phyloP scores from a whole-genome alignment of 2,888 invertebrate genomes.

The Nemapogon koenigi region DNA sequence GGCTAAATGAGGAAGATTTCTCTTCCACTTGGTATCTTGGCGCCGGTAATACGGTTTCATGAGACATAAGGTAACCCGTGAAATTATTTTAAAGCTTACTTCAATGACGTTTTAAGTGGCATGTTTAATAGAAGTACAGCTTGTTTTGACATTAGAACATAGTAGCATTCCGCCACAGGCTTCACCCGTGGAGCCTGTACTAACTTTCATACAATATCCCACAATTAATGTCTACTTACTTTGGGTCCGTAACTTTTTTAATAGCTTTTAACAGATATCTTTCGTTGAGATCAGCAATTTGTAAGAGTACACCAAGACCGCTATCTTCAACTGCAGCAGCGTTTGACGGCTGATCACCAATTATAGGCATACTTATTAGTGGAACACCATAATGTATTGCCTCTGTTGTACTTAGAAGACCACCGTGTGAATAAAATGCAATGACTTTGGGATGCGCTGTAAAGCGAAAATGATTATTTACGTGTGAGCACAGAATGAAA shows the following conservation, averaged over 20 bases:
- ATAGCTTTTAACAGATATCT: slow-evolving; percentile 35
- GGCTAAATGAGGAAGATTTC: no score
- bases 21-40: no score
- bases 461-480: slow-evolving; percentile 18
- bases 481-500: no score
- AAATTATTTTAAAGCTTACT: no score
- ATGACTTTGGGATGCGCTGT: slow-evolving; percentile 66
- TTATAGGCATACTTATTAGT: slow-evolving; percentile 62
- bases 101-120: no score
- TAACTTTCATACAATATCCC: no score
- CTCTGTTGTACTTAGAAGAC: slow-evolving; percentile 66
- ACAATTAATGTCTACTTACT: slow-evolving; percentile 41
- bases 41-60: no score
- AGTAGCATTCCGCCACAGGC: no score
- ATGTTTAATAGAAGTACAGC: no score
- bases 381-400: slow-evolving; percentile 67
- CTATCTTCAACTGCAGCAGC: slow-evolving; percentile 61
- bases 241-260: slow-evolving; percentile 53
- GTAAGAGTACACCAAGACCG: slow-evolving; percentile 54
- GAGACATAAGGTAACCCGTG: no score
- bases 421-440: slow-evolving; percentile 67
- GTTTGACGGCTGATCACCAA: slow-evolving; percentile 67
- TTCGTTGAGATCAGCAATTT: slow-evolving; percentile 39
- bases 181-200: no score
- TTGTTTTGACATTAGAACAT: no score